Conservation (phyloP, 2,113 vertebrate species). For the Calyptommatus sinebrachiatus region DNA sequence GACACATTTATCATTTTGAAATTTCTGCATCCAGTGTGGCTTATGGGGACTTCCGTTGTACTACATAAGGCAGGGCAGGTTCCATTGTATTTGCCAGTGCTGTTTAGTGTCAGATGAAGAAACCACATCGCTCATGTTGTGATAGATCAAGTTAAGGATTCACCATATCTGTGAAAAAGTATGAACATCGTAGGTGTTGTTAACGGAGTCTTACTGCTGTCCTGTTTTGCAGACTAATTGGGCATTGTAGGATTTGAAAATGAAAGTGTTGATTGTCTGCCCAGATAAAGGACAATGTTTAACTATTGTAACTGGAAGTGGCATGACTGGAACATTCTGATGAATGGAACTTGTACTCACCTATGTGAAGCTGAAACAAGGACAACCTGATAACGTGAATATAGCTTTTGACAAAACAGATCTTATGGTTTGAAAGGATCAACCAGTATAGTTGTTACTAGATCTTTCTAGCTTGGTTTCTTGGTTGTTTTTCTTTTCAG, state of each 20-base stretch:
- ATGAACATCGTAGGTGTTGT: not conserved
- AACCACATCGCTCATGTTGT: no score
- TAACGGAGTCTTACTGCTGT: not conserved
- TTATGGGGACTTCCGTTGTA: not conserved
- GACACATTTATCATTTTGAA: conserved; percentile 1
- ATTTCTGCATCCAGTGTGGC: not conserved
- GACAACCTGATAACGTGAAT: not conserved
- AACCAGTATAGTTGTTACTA: not conserved
- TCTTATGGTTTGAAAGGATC: not conserved
- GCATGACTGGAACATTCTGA: not conserved
- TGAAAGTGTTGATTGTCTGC: not conserved
- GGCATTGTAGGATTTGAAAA: not conserved
- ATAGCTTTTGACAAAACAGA: not conserved
- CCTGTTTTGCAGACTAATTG: not conserved
- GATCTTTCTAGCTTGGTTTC: not conserved
- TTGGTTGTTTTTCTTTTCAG: not conserved
- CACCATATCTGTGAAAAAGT: not conserved
- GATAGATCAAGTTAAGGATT: not conserved
- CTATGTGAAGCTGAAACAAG: not conserved
- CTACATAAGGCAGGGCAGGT: not conserved
- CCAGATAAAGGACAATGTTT: not conserved
- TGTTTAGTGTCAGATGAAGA: not conserved
- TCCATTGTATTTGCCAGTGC: not conserved
- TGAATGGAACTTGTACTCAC: no score
- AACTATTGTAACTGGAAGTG: no score